Percentiles rank a stretch among this genome's conserved stretches.
Conservation (phyloP, 1,140 invertebrate genomes). For the Cepaea nemoralis region DNA sequence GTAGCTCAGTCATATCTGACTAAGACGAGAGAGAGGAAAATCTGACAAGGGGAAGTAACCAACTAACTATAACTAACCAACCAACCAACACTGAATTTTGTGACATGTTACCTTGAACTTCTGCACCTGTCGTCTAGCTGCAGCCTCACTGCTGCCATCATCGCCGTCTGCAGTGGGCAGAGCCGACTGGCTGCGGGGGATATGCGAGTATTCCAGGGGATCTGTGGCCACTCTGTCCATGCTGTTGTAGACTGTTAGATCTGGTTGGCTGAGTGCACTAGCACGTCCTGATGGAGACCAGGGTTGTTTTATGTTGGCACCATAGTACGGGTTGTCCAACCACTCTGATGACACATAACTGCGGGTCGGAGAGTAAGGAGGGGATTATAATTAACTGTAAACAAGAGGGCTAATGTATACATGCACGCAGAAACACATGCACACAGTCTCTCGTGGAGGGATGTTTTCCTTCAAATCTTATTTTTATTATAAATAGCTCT, state of each 20-base stretch:
- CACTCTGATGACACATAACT: constrained; percentile 8
- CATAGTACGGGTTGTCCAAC: neutral
- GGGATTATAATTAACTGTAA: too few relatives aligned
- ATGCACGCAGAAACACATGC: too few relatives aligned
- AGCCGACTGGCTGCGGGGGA: constrained; percentile 20
- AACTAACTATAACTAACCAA: too few relatives aligned
- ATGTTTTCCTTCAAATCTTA: too few relatives aligned
- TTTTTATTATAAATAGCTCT: too few relatives aligned
- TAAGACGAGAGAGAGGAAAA: too few relatives aligned
- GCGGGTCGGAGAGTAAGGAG: too few relatives aligned
- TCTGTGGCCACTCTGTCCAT: neutral
- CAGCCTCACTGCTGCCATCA: neutral
- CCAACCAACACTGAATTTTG: too few relatives aligned
- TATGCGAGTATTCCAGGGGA: neutral
- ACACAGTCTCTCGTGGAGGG: too few relatives aligned
- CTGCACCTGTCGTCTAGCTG: neutral
- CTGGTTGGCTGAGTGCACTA: constrained; percentile 17
- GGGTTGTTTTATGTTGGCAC: neutral
- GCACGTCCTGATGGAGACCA: neutral
- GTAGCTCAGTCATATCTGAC: too few relatives aligned
- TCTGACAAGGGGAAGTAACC: neutral
- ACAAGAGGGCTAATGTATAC: too few relatives aligned
- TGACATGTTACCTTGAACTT: neutral
- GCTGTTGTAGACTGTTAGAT: constrained; percentile 1
- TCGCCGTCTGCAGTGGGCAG: neutral